Evolutionary conservation across 2,113 vertebrate species (phyloP), one percentile per base, ranked within the genome.

Genomic region (Pituophis catenifer): DNA sequence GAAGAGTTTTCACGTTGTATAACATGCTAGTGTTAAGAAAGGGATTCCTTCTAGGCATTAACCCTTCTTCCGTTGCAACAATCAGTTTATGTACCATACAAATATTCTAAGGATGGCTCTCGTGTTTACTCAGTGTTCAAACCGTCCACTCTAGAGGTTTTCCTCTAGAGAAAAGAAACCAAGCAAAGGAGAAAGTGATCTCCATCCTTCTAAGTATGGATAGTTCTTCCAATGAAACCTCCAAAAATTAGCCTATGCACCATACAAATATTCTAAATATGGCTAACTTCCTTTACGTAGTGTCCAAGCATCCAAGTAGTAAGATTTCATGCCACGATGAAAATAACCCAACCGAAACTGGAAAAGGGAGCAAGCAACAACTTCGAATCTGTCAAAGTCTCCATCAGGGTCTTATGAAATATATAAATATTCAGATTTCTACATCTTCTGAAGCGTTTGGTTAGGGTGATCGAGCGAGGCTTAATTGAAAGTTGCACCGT

Each of bases 1-100:
- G 91, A 94, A 93, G 87, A 93, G 94, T 94, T 94, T 96, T 92
- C 93, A 93, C 93, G 75, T 92, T 90, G 50, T 44, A 90, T 93
- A 87, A 94, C 52, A 0, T 92, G 91, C 90, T 55, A 38, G 86
- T 57, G 86, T 94, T 95, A 87, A 38, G 48, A 93, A 94, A 94
- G 75, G 10, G 26, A 24, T 0, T 91, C 17, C 17, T 95, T 95
- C 91, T 91, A 0, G 0, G 29, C 33, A 23, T 44, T 81, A 3
- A 95, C 92, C 54, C 85, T 95, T 92, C 92, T 54, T 94, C 90
- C 87, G 75, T 93, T 86, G 19, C 90, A 23, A 23, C 38, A 88
- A 23, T 54, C 17, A 53, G 55, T 1, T 50, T 95, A 86, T 70
- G 53, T 48, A 81, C 90, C 75, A 26, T 94, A 89, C 5, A 86